Evolutionary conservation across 2,113 vertebrate genomes (phyloP).

Genomic region (Sterna hirundo): DNA sequence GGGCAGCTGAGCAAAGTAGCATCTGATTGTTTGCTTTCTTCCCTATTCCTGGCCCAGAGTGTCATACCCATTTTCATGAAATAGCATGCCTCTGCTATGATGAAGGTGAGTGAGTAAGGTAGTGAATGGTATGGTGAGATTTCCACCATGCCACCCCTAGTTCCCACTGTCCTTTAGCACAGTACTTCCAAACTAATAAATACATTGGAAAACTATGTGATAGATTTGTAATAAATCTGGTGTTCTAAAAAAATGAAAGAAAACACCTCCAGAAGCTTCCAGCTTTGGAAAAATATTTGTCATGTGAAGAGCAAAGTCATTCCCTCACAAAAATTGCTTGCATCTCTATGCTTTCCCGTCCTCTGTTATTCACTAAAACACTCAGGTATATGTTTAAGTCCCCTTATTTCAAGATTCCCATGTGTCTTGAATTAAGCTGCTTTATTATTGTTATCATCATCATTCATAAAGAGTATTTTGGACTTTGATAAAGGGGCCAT

Average conservation of each 20-base stretch:
- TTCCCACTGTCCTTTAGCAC: not conserved
- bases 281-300: not conserved
- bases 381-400: not conserved
- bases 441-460: not conserved
- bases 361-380: not conserved
- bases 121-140: not conserved
- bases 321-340: not conserved
- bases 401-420: not conserved
- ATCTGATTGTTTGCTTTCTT: not conserved
- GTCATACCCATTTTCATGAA: not conserved
- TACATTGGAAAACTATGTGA: not conserved
- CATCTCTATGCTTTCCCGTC: not conserved
- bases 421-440: not conserved
- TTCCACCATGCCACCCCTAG: accelerated
- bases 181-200: not conserved
- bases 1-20: not conserved
- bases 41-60: not conserved
- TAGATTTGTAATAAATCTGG: not conserved
- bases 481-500: not conserved
- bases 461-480: not conserved
- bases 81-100: not conserved
- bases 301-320: not conserved
- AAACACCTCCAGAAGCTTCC: not conserved
- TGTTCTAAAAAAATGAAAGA: not conserved
- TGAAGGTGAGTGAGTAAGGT: not conserved